Conservation (phyloP, 1,140 invertebrate species). For the Venturia canescens region DNA sequence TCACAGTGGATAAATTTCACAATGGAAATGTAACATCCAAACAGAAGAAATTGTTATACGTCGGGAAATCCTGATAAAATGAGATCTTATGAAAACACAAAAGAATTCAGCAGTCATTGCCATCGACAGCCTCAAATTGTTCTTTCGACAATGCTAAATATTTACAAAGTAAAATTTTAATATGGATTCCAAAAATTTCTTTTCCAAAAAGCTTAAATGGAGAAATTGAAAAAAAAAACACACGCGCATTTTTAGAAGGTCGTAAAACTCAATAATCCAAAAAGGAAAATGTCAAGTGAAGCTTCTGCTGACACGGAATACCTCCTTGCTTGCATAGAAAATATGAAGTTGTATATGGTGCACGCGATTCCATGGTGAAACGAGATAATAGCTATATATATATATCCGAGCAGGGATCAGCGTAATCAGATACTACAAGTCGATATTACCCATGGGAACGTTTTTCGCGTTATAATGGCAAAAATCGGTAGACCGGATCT, state of each 20-base stretch:
- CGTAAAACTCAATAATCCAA: not conserved
- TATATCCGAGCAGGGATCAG: not conserved
- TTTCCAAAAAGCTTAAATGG: too few relatives aligned
- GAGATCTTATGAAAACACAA: too few relatives aligned
- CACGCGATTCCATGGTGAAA: slow-evolving; percentile 1
- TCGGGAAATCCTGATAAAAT: too few relatives aligned
- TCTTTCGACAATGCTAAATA: too few relatives aligned
- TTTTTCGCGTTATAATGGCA: not conserved
- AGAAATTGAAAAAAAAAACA: too few relatives aligned
- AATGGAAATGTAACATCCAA: too few relatives aligned
- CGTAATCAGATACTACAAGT: not conserved
- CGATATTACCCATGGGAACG: slow-evolving; percentile 8
- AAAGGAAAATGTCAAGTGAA: not conserved
- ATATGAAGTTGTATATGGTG: slow-evolving; percentile 10
- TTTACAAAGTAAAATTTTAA: too few relatives aligned
- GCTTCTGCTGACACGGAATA: not conserved
- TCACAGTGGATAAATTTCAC: too few relatives aligned
- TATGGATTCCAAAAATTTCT: too few relatives aligned
- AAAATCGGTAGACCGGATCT: not conserved
- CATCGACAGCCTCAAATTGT: too few relatives aligned
- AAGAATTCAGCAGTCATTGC: too few relatives aligned
- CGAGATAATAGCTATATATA: not conserved
- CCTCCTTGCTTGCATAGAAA: not conserved
- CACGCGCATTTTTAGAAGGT: not conserved
- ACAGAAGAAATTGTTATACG: too few relatives aligned